A percentile compares a stretch with the other conserved stretches of the same genome.
Conservation (phyloP, 2,888 invertebrate genomes). For the Ryuthela nishihirai region DNA sequence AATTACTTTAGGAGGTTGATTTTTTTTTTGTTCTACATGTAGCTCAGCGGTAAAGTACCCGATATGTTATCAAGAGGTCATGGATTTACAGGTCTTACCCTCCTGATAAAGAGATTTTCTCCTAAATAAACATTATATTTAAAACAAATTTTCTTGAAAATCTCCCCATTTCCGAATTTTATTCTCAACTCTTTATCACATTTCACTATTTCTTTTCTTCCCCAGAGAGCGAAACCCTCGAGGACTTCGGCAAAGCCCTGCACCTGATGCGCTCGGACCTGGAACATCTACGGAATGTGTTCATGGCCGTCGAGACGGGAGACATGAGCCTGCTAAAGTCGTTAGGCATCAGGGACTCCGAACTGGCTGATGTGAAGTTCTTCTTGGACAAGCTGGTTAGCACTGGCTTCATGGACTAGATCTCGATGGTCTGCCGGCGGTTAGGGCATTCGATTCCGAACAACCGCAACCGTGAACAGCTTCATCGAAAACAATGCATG, state of each 20-base stretch:
- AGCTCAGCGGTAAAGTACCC: not conserved
- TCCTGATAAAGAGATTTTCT: too few relatives aligned
- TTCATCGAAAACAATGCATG: too few relatives aligned
- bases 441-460: too few relatives aligned
- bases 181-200: too few relatives aligned
- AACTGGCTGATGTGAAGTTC: slow-evolving; percentile 91
- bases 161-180: too few relatives aligned
- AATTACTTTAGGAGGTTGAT: too few relatives aligned
- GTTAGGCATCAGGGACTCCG: slow-evolving; percentile 90
- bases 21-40: not conserved
- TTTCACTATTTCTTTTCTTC: slow-evolving; percentile 9
- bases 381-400: slow-evolving; percentile 93
- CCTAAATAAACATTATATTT: too few relatives aligned
- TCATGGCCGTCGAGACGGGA: slow-evolving; percentile 93
- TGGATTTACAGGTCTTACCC: not conserved
- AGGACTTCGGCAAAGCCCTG: slow-evolving; percentile 85
- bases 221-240: slow-evolving; percentile 88
- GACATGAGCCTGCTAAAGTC: slow-evolving; percentile 91
- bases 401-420: slow-evolving; percentile 86
- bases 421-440: too few relatives aligned
- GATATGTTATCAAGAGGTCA: too few relatives aligned
- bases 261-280: slow-evolving; percentile 81
- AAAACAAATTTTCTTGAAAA: too few relatives aligned
- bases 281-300: slow-evolving; percentile 88
- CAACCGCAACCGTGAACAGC: too few relatives aligned